Conservation (phyloP, 2,113 vertebrate species). For the Morone saxatilis region DNA sequence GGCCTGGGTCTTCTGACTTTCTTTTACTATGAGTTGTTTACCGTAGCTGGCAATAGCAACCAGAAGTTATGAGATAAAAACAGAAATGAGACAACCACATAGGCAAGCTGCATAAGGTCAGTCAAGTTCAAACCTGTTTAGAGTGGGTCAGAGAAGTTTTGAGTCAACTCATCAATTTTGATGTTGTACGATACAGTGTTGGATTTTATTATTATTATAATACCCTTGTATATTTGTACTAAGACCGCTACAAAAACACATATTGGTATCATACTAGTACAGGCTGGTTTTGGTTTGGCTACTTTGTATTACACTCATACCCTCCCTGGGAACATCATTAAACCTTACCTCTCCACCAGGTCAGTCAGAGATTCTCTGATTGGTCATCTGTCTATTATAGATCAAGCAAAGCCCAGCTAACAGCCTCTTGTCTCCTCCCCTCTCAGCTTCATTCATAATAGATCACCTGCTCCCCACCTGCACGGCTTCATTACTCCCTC, state of each 20-base stretch:
- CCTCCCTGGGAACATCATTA: conserved; percentile 42
- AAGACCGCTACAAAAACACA: neutral
- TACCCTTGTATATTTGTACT: neutral
- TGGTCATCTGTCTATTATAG: conserved; percentile 61
- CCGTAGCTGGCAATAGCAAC: neutral
- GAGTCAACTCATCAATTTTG: neutral
- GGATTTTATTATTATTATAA: neutral
- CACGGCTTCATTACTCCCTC: conserved; percentile 80
- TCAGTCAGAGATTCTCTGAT: conserved; percentile 35
- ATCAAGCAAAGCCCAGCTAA: conserved; percentile 40
- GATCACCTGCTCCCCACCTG: conserved; percentile 79
- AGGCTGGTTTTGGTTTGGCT: neutral
- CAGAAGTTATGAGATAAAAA: neutral
- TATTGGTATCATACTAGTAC: no score
- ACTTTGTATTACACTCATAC: conserved; percentile 22
- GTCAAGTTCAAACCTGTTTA: neutral
- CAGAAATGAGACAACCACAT: neutral
- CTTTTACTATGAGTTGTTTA: neutral
- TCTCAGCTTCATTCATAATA: conserved; percentile 79
- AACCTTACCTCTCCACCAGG: conserved; percentile 27
- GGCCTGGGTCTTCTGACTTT: neutral
- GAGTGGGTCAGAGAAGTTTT: neutral
- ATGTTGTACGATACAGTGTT: neutral
- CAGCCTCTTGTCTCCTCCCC: conserved; percentile 44
- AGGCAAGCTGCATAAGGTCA: neutral